Evolutionary conservation across 1,140 invertebrate genomes (phyloP), one percentile per base, ranked within the genome.

Genomic region (Ceratina japonica): DNA sequence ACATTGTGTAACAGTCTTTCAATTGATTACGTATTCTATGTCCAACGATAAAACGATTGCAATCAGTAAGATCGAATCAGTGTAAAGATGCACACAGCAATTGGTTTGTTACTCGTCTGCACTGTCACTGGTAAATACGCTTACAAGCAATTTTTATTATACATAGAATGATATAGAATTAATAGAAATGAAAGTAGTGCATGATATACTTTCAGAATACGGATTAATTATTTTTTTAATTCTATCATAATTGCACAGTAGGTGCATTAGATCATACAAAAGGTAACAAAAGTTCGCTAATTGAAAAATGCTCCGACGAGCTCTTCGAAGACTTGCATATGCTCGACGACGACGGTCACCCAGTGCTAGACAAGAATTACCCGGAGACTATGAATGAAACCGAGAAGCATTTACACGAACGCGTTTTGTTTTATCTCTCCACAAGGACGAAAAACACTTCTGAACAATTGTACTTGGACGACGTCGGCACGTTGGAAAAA

Each of bases 401-500:
- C 1, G n/a, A 56, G 0, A 20, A 1, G 0, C 12, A 76, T 3
- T 4, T 88, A 2, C 10, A 20, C 0, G 52, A 80, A 0, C 68
- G 73, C 10, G 82, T 89, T 5, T 44, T 58, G 0, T 89, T 88
- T 49, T 80, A 64, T 16, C 62, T 88, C 12, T 79, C 85, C 27
- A 87, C 82, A 4, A 75, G 69, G 20, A 56, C 89, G 75, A 80
- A 75, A 2, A 54, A 80, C 5, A 16, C 81, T 2, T 89, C 91
- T 51, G 82, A 94, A 59, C 63, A 87, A 85, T 91, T 92, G 66
- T 90, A 79, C 62, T 64, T 90, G 80, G 85, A 85, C 78, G 91
- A 94, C 75, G 74, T 89, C 31, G 73, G 86, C 37, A 82, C 87
- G 22, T 85, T 95, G 58, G 86, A 88, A 4, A 87, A 89, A 13